These are phyloP conservation scores for Drosophila lowei DNA, from an alignment of 1,140 invertebrate species.

Conservation along the genomic window DNA sequence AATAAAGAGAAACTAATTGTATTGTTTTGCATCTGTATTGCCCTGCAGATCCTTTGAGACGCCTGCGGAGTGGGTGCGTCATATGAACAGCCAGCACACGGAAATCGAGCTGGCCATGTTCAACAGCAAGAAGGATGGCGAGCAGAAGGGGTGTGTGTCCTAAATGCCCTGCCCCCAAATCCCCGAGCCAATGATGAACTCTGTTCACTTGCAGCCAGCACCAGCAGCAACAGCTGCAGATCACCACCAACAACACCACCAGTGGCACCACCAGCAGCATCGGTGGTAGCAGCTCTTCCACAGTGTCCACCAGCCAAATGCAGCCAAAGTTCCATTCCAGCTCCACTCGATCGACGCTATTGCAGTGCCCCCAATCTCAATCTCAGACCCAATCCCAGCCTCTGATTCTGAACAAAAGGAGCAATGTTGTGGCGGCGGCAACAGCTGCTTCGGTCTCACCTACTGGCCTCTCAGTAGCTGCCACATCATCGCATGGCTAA, in stretches of 20 bases:
- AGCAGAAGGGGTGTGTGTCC: slow-evolving; percentile 76
- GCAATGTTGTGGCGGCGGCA: slow-evolving; percentile 4
- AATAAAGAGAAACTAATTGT: not conserved
- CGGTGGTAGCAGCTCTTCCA: slow-evolving; percentile 50
- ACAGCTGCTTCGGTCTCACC: slow-evolving; percentile 16
- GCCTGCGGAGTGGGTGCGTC: slow-evolving; percentile 92
- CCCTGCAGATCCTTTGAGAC: slow-evolving; percentile 86
- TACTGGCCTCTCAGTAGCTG: not conserved
- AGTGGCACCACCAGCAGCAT: slow-evolving; percentile 13
- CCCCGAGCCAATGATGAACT: slow-evolving; percentile 55
- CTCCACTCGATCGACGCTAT: slow-evolving; percentile 13
- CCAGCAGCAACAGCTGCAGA: slow-evolving; percentile 32
- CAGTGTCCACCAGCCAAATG: slow-evolving; percentile 50
- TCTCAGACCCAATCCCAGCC: not conserved
- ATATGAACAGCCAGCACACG: slow-evolving; percentile 92
- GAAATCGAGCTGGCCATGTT: slow-evolving; percentile 91
- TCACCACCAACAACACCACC: slow-evolving; percentile 7
- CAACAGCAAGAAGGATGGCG: slow-evolving; percentile 86
- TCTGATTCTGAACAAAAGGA: slow-evolving; percentile 16
- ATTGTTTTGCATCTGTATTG: not conserved
- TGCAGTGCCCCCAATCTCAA: too few species aligned
- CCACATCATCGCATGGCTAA: slow-evolving; percentile 22
- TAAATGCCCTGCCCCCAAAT: slow-evolving; percentile 40
- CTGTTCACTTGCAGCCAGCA: slow-evolving; percentile 66
- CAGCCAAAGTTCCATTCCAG: slow-evolving; percentile 44